Evolutionary conservation across 2,797 vertebrate genomes (phyloP).

Genomic region (Oreonectes daqikongensis): DNA sequence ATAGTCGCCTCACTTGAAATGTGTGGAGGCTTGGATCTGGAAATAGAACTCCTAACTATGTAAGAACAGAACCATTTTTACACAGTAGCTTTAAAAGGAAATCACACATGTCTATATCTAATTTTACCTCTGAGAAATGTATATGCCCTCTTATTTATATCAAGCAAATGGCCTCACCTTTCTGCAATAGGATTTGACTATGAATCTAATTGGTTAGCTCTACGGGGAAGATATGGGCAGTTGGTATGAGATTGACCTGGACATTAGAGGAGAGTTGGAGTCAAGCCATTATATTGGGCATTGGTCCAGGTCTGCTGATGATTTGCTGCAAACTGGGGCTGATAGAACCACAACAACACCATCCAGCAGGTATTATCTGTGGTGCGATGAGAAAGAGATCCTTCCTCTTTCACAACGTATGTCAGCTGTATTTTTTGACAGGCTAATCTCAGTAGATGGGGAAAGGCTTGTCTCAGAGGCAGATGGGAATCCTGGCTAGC

Average conservation of each 20-base stretch:
- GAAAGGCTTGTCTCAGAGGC: conserved; percentile 36
- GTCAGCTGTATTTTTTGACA: conserved; percentile 43
- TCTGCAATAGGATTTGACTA: conserved; percentile 22
- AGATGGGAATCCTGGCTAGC: conserved; percentile 35
- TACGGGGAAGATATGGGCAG: conserved; percentile 1
- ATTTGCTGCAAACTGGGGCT: conserved; percentile 38
- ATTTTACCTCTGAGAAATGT: neutral
- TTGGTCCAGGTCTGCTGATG: conserved; percentile 28
- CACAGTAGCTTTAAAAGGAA: conserved; percentile 5
- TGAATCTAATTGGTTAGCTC: conserved; percentile 33
- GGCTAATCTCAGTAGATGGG: conserved; percentile 44
- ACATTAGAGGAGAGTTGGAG: conserved; percentile 25
- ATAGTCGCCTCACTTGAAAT: too few species aligned
- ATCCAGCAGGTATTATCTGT: conserved; percentile 30
- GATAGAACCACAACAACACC: conserved; percentile 40
- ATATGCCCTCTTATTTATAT: neutral
- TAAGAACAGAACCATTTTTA: too few species aligned
- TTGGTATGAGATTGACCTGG: conserved; percentile 31
- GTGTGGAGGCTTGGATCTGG: too few species aligned
- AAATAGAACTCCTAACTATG: too few species aligned
- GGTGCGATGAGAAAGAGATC: conserved; percentile 17
- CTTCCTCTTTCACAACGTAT: conserved; percentile 20
- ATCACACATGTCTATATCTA: neutral
- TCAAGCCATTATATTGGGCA: conserved; percentile 34
- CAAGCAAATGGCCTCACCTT: neutral